Evolutionary conservation across 2,888 invertebrate species (phyloP).

Genomic region (Euspilapteryx auroguttella): DNA sequence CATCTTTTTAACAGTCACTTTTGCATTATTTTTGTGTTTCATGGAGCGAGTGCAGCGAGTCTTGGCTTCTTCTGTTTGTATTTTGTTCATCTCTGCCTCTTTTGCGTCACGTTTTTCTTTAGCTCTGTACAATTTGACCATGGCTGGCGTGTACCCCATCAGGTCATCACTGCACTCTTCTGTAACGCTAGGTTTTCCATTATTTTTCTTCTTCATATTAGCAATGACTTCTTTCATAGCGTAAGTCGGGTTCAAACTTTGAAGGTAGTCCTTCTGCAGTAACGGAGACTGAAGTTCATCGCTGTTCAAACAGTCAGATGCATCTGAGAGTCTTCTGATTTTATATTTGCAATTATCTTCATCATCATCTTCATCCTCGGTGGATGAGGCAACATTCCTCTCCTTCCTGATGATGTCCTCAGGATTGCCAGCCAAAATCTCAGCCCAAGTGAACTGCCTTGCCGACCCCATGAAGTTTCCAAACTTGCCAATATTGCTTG

Average conservation of each 20-base stretch:
- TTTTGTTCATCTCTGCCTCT: conserved; percentile 15
- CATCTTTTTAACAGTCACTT: conserved; percentile 13
- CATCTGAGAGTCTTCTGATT: conserved; percentile 40
- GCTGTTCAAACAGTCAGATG: conserved; percentile 23
- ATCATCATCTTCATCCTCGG: conserved; percentile 27
- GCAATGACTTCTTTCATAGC: conserved; percentile 72
- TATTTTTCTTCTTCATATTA: conserved; percentile 58
- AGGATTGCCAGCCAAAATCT: conserved; percentile 66
- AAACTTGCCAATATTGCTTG: conserved; percentile 49
- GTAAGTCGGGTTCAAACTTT: conserved; percentile 65
- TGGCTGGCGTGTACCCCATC: conserved; percentile 57
- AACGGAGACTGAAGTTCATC: conserved; percentile 31
- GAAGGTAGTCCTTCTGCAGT: conserved; percentile 45
- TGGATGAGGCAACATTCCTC: conserved; percentile 15
- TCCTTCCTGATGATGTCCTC: conserved; percentile 63
- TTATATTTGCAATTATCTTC: conserved; percentile 40
- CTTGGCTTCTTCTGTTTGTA: neutral
- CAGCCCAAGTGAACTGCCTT: conserved; percentile 67
- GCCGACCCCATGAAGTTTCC: conserved; percentile 56
- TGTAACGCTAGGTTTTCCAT: conserved; percentile 26
- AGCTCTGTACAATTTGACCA: conserved; percentile 49
- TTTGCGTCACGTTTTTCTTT: conserved; percentile 47
- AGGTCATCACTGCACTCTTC: conserved; percentile 19
- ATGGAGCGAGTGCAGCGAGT: neutral
- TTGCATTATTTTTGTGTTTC: neutral